Evolutionary conservation across 1,140 invertebrate genomes (phyloP).

Genomic region (Drosophila equinoxialis): DNA sequence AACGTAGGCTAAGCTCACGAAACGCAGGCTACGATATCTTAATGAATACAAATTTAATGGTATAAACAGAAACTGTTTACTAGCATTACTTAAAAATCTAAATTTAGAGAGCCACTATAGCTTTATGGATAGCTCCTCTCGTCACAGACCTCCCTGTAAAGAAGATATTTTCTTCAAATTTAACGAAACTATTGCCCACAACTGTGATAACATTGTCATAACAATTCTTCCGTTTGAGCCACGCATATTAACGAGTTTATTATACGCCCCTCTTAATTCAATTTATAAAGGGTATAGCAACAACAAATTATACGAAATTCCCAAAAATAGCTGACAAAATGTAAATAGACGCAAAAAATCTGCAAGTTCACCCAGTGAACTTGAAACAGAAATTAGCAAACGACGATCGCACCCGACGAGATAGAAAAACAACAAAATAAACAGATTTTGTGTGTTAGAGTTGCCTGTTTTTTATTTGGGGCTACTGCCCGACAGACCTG

Average conservation of each 20-base stretch:
- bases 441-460: neutral
- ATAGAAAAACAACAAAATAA: neutral
- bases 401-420: constrained; percentile 13
- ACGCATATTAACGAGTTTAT: neutral
- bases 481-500: constrained; percentile 6
- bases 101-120: no score
- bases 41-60: no score
- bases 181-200: no score
- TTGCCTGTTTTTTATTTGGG: constrained; percentile 19
- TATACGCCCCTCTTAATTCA: neutral
- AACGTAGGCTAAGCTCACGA: no score
- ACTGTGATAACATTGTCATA: no score
- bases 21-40: no score
- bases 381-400: constrained; percentile 56
- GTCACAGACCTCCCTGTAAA: no score
- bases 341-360: constrained; percentile 50
- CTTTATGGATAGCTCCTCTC: no score
- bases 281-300: neutral
- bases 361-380: constrained; percentile 73
- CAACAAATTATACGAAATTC: constrained; percentile 26
- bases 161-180: no score
- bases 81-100: no score
- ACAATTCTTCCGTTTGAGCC: neutral
- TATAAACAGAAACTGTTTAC: no score
- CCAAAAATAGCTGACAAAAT: constrained; percentile 59